A percentile compares a stretch with the other conserved stretches of the same genome.
phyloP scores from a whole-genome alignment of 2,888 invertebrate genomes.

The Malthinus seriepunctatus region DNA sequence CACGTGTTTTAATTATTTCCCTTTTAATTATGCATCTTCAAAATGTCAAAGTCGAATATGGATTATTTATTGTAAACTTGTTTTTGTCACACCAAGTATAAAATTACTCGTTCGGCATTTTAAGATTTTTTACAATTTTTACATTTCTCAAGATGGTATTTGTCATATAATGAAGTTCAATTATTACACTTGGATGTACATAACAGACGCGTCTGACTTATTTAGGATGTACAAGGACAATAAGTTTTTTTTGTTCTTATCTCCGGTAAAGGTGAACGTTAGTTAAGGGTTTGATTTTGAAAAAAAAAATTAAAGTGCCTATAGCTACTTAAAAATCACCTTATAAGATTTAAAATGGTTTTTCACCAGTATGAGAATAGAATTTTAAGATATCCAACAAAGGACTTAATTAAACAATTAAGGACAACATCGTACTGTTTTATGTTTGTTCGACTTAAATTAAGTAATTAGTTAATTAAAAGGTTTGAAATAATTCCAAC shows the following conservation, averaged over 20 bases:
- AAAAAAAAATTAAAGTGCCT: neutral
- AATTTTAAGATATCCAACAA: too few relatives aligned
- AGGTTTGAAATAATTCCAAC: too few relatives aligned
- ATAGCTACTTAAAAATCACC: neutral
- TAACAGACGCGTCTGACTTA: conserved; percentile 31
- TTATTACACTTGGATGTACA: conserved; percentile 20
- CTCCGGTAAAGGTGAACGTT: too few relatives aligned
- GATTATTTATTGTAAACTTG: conserved; percentile 1
- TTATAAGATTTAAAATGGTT: neutral
- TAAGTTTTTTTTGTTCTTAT: conserved; percentile 22
- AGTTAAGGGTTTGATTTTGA: neutral
- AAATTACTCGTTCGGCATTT: conserved; percentile 3
- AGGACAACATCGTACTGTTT: neutral
- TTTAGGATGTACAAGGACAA: conserved; percentile 34
- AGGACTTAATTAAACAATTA: neutral
- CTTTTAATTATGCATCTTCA: conserved; percentile 1
- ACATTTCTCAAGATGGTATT: conserved; percentile 29
- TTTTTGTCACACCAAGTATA: conserved; percentile 1
- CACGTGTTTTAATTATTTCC: neutral
- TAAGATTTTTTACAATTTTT: conserved; percentile 13
- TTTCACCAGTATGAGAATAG: too few relatives aligned
- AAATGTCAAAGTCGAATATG: neutral
- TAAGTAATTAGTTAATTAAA: too few relatives aligned
- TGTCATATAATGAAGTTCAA: conserved; percentile 28
- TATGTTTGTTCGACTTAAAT: too few relatives aligned